phyloP scores from a whole-genome alignment of 35 echinoderm and acorn worm species.

The Amphiura filiformis region DNA sequence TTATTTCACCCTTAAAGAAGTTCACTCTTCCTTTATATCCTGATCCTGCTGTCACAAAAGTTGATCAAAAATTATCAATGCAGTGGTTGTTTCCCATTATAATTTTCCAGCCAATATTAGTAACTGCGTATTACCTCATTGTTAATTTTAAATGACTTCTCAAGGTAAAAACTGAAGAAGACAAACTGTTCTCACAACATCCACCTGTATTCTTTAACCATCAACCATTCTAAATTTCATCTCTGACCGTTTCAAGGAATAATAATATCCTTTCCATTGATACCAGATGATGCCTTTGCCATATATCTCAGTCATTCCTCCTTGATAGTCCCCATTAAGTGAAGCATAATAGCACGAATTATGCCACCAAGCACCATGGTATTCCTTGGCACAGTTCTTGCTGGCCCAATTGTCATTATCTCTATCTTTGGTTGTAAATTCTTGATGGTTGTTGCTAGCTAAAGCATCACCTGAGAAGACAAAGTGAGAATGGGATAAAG shows the following conservation, averaged over 20 bases:
- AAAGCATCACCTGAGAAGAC: constrained; percentile 50
- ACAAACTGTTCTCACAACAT: too few species aligned
- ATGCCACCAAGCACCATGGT: constrained; percentile 72
- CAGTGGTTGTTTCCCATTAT: too few species aligned
- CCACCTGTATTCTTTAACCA: background rate
- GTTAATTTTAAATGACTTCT: too few species aligned
- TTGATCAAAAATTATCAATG: too few species aligned
- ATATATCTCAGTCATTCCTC: constrained; percentile 37
- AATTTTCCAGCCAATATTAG: too few species aligned
- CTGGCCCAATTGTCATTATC: constrained; percentile 72
- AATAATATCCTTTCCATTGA: constrained; percentile 78
- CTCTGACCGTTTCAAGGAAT: constrained; percentile 77
- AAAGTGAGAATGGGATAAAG: background rate
- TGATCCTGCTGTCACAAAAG: too few species aligned
- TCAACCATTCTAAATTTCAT: constrained; percentile 71
- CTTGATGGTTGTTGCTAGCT: constrained; percentile 32
- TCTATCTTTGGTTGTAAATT: constrained; percentile 61
- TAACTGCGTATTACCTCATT: too few species aligned
- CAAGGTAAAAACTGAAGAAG: too few species aligned
- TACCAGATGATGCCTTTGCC: constrained; percentile 76
- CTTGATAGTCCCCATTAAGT: constrained; percentile 60
- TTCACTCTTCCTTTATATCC: too few species aligned
- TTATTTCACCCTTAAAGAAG: too few species aligned
- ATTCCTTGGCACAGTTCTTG: constrained; percentile 57
- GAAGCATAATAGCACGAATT: constrained; percentile 64